Evolutionary conservation across 2,797 vertebrate genomes (phyloP), one percentile per base, ranked within the genome.

Genomic region (Alcedo quadribrachys): DNA sequence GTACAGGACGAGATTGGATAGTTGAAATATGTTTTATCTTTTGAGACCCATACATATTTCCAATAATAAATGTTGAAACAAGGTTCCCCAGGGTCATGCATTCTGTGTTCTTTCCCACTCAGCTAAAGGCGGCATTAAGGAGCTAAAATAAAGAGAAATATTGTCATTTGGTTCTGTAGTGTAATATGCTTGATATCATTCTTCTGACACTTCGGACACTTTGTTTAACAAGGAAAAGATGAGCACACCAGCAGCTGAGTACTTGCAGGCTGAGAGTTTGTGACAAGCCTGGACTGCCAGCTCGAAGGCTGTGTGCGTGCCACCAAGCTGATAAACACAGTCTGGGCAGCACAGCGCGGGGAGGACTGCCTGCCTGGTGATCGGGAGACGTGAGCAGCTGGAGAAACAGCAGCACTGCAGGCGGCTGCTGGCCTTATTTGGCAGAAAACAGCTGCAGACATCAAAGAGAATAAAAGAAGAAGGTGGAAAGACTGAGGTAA

Each of bases 1-100:
- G 55, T 42, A 42, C 0, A 54, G 33, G 32, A 24, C 85, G 68
- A 77, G 32, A 61, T 67, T 9, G 83, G 50, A 30, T 62, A 81
- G 77, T 85, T 80, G 54, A 85, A 89, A 90, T 71, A 45, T 8
- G 81, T 62, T 86, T 78, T 76, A 48, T 80, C 79, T 85, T 93
- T 83, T 4, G 3, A 90, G 90, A 93, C 46, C 30, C 54, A 37
- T n/a, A 73, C 1, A 1, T 93, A 76, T 87, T 89, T 20, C 76
- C 73, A 85, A n/a, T 55, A 75, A 78, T 25, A 85, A 71, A 66
- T 30, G 42, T 33, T 89, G 86, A 87, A 92, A 75, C 21, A 35
- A 82, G 43, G 10, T 76, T 82, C 53, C 71, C 65, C 19, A 42
- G 33, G 18, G 42, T 53, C 53, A 12, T 5, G 35, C 20, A 88